These are phyloP conservation scores for Ormyrus nitidulus DNA, from an alignment of 2,888 invertebrate species.

Conservation along the genomic window DNA sequence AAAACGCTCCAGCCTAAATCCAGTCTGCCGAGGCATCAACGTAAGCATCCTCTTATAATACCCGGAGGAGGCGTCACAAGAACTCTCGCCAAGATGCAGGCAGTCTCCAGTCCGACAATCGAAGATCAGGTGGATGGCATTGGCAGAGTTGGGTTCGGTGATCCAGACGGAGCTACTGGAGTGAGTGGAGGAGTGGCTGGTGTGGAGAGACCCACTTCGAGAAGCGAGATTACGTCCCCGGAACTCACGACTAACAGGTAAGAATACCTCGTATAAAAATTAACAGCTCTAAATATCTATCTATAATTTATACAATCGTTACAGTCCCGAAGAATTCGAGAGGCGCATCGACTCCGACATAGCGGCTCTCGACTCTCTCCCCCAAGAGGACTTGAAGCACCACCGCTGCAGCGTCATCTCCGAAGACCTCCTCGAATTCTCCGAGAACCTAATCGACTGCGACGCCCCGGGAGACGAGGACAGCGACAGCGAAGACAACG, in stretches of 20 bases:
- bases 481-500: constrained; percentile 55
- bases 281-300: neutral
- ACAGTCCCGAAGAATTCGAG: constrained; percentile 77
- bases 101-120: constrained; percentile 72
- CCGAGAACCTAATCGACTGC: constrained; percentile 67
- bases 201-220: constrained; percentile 50
- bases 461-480: constrained; percentile 51
- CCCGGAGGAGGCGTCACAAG: constrained; percentile 81
- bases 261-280: neutral
- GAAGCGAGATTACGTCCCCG: constrained; percentile 59
- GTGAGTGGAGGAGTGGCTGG: neutral
- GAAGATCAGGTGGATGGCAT: constrained; percentile 72
- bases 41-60: constrained; percentile 89
- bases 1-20: constrained; percentile 80
- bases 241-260: constrained; percentile 68
- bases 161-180: neutral
- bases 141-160: constrained; percentile 1
- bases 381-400: constrained; percentile 59
- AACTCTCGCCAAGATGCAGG: constrained; percentile 80
- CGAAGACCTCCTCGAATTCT: constrained; percentile 71
- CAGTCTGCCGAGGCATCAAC: constrained; percentile 83
- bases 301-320: constrained; percentile 24
- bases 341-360: constrained; percentile 80
- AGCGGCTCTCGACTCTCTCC: constrained; percentile 79
- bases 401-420: constrained; percentile 71